phyloP scores from a whole-genome alignment of 1,140 invertebrate species.

The Epicauta chinensis region DNA sequence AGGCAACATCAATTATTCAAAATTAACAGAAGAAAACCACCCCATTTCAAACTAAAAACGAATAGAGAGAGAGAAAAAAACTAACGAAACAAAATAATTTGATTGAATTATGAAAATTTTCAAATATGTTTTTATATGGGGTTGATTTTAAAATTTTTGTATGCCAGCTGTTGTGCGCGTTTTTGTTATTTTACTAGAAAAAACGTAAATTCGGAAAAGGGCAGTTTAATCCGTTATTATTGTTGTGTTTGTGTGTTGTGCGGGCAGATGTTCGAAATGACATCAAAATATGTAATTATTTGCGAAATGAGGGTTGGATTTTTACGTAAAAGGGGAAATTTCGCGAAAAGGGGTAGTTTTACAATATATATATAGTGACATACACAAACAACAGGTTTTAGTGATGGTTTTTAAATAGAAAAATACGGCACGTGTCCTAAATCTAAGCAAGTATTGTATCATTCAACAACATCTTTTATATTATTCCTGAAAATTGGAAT shows the following conservation, averaged over 20 bases:
- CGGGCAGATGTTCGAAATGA: constrained; percentile 35
- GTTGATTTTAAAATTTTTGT: not conserved
- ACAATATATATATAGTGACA: constrained; percentile 9
- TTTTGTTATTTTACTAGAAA: constrained; percentile 6
- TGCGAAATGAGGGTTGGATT: constrained; percentile 39
- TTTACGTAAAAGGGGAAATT: constrained; percentile 40
- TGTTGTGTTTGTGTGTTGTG: constrained; percentile 12
- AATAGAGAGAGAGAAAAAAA: too few relatives aligned
- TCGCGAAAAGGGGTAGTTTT: constrained; percentile 32
- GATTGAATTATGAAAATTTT: not conserved
- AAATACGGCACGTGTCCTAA: constrained; percentile 23
- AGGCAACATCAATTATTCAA: too few relatives aligned
- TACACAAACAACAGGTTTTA: constrained; percentile 34
- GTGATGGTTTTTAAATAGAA: constrained; percentile 34
- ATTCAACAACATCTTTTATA: constrained; percentile 16
- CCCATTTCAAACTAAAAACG: too few relatives aligned
- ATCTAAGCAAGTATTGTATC: too few relatives aligned
- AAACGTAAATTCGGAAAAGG: constrained; percentile 17
- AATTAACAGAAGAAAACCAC: too few relatives aligned
- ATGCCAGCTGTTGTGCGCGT: constrained; percentile 2
- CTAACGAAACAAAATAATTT: too few relatives aligned
- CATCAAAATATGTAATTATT: constrained; percentile 41
- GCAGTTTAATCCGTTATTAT: constrained; percentile 32
- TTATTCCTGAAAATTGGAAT: constrained; percentile 27
- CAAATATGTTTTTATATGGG: constrained; percentile 2